Base-by-base conservation (phyloP, 1,140 invertebrate species). In the Drosophila arizonae region DNA sequence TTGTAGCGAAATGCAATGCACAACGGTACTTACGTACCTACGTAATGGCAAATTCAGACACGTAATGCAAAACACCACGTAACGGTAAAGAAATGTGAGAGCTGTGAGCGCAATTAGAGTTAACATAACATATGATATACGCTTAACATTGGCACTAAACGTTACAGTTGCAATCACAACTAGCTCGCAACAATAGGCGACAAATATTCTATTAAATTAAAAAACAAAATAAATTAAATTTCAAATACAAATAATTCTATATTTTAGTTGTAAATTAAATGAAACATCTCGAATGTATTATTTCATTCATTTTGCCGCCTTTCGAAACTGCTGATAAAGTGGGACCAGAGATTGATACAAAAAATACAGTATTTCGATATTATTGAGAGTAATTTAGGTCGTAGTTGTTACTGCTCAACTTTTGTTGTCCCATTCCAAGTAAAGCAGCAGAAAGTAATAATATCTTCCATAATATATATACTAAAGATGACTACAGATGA, bases 401-500 rank as follows among this genome's bases (percentile, higher is more conserved):
- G 21, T 15, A 8, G 0, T 28, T 28, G 6, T 8, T 51, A 6
- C 13, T 46, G 21, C 48, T 2, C 4, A 17, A 1, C n/a, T 8
- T 45, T 24, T 50, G 21, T n/a, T 26, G 48, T 21, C 9, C 4
- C 11, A 1, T 2, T 36, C 28, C 1, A 57, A 57, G 11, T 57
- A 43, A 57, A 36, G 30, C 52, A 52, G 30, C 6, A 24, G 36
- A 5, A 70, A 55, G 36, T 9, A 70, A 55, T 61, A 63, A 28
- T 11, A 33, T 26, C 26, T 36, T 4, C 6, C 17, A 6, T 48
- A 39, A 10, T 48, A n/a, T 4, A 62, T 43, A 36, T 30, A 28
- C 30, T 13, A 33, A 80, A 56, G 26, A 93, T 93, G 93, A 87
- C 91, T 75, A 92, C 93, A 3, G 95, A 96, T 76, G 95, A 96